Evolutionary conservation across 2,888 invertebrate species (phyloP), one percentile per base, ranked within the genome.

Genomic region (Pyrgus malvae): DNA sequence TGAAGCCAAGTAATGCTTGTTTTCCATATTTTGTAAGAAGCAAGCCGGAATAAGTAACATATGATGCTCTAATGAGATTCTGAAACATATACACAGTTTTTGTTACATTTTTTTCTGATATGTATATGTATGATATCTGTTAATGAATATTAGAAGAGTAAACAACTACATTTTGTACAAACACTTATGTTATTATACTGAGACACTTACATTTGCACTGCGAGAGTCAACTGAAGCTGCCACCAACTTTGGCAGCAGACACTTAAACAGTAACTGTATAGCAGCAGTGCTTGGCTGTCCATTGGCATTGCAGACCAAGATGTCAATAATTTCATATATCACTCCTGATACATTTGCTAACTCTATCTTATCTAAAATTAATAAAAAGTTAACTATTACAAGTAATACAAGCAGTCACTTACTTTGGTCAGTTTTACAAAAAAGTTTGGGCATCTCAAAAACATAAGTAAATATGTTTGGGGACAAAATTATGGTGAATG

Each of bases 11-110:
- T 14, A 90, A 58, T 9, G 87, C 83, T 27, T 74, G 63, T 63
- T 78, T 78, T 0, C 82, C 82, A 74, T 83, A 87, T 57, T 74
- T 83, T 6, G 67, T 74, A 1, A 90, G 66, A 5, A 90, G 59
- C 17, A 82, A 57, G 7, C 81, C 83, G n/a, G 83, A 78, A 62
- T 89, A 90, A 12, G 85, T 79, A 3, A 88, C 83, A 74, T 86
- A 90, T 8, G 89, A 81, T 2, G 88, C 85, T 65, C 79, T 70
- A 6, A 83, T 76, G 35, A 78, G 48, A 54, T 75, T 79, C 87
- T 88, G 72, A 46, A 80, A 79, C 16, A 48, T 5, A 33, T 12
- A 14, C 16, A 17, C 25, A 17, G 2, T 19, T 7, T 1, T 8
- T 17, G 27, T 14, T 3, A 2, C 19, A 16, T 38, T 9, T 33